Evolutionary conservation across 2,113 vertebrate species (phyloP).

Genomic region (Excalfactoria chinensis): DNA sequence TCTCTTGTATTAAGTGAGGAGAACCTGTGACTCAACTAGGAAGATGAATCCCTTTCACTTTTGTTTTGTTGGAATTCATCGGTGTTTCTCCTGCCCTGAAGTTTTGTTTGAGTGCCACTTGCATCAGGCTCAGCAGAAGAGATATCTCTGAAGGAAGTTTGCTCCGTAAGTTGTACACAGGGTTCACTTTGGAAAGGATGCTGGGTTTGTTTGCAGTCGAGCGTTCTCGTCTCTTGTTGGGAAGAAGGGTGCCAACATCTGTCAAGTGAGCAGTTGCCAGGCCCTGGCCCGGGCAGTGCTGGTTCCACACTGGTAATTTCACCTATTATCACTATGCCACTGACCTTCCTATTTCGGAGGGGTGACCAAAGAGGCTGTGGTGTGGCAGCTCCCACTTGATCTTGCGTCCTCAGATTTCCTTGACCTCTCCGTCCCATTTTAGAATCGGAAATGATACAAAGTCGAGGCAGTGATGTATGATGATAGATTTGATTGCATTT

Average conservation of each 20-base stretch:
- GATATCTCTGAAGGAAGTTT: background rate
- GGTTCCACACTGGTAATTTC: slow-evolving; percentile 34
- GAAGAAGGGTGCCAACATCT: background rate
- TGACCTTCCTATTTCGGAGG: slow-evolving; percentile 14
- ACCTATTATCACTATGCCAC: slow-evolving; percentile 39
- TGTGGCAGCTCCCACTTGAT: background rate
- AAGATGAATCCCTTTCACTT: background rate
- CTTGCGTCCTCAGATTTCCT: slow-evolving; percentile 39
- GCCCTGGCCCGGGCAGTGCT: background rate
- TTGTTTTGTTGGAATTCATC: background rate
- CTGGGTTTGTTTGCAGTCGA: background rate
- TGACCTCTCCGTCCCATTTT: background rate
- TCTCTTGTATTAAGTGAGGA: background rate
- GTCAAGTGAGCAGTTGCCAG: background rate
- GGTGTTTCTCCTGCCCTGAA: background rate
- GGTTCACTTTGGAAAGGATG: background rate
- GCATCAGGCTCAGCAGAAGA: background rate
- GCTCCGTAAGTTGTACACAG: background rate
- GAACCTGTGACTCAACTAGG: background rate
- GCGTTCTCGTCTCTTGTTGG: background rate
- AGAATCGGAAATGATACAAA: background rate
- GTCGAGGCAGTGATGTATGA: background rate
- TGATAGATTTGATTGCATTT: background rate
- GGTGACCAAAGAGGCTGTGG: background rate
- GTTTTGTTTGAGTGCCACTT: background rate